These are phyloP conservation scores for Meloidogyne hapla DNA, from an alignment of 1,140 invertebrate species.

Conservation along the genomic window DNA sequence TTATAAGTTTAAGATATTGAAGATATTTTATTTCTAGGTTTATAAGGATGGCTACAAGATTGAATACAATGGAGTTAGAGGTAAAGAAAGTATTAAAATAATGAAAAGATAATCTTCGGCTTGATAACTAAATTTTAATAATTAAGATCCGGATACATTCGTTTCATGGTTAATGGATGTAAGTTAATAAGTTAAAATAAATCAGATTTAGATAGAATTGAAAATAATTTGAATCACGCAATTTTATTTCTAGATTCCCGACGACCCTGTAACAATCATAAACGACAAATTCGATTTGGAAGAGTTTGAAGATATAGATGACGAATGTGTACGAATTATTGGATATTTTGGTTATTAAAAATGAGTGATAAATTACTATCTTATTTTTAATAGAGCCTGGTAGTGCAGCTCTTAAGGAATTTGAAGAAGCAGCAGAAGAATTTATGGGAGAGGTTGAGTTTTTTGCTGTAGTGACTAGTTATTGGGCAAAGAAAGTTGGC, in stretches of 20 bases:
- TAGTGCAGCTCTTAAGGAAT: constrained; percentile 63
- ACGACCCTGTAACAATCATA: constrained; percentile 63
- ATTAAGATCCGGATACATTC: constrained; percentile 61
- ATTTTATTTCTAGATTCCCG: constrained; percentile 55
- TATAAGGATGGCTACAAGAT: constrained; percentile 64
- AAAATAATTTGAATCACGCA: too few species aligned
- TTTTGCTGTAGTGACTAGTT: constrained; percentile 62
- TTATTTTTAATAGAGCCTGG: constrained; percentile 48
- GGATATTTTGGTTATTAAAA: constrained; percentile 54
- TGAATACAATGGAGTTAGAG: constrained; percentile 62
- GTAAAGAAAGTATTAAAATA: neutral
- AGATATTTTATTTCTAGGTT: too few species aligned
- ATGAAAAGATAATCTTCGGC: neutral
- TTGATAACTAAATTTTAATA: neutral
- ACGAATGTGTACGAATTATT: constrained; percentile 62
- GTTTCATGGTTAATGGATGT: constrained; percentile 64
- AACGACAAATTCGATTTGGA: constrained; percentile 64
- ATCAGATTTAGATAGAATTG: too few species aligned
- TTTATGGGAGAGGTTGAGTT: constrained; percentile 64
- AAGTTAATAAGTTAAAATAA: constrained; percentile 9
- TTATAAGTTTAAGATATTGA: too few species aligned
- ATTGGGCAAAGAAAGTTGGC: constrained; percentile 63
- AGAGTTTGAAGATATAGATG: constrained; percentile 62
- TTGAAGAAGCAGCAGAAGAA: constrained; percentile 63
- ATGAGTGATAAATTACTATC: neutral